Percentiles rank a stretch among this genome's conserved stretches.
Conservation (phyloP, 2,113 vertebrate genomes). For the Scomber scombrus region DNA sequence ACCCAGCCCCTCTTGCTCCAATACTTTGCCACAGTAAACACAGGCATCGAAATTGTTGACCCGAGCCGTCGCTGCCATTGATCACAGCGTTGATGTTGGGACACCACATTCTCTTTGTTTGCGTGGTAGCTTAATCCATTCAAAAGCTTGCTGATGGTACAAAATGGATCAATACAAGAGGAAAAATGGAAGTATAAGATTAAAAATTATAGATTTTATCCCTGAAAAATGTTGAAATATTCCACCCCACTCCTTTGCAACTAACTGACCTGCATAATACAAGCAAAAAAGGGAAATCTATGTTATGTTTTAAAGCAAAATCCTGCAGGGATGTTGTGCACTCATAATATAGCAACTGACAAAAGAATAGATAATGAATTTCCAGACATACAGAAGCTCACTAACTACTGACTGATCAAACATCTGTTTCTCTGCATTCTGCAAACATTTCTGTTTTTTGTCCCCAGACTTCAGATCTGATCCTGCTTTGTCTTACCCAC, state of each 20-base stretch:
- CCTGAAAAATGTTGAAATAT: slow-evolving; percentile 15
- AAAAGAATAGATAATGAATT: slow-evolving; percentile 41
- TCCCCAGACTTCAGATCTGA: slow-evolving; percentile 34
- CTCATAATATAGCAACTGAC: not conserved
- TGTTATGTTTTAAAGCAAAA: slow-evolving; percentile 3
- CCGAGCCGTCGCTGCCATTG: slow-evolving; percentile 67
- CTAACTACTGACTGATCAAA: slow-evolving; percentile 44
- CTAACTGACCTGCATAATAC: slow-evolving; percentile 10
- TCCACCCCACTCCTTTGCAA: not conserved
- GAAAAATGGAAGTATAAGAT: slow-evolving; percentile 61
- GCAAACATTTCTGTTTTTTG: slow-evolving; percentile 32
- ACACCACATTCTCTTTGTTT: slow-evolving; percentile 59
- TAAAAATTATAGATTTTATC: slow-evolving; percentile 59
- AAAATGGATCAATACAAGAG: slow-evolving; percentile 56
- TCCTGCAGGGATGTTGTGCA: not conserved
- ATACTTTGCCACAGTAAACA: slow-evolving; percentile 78
- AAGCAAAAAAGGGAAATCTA: not conserved
- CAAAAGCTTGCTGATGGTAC: slow-evolving; percentile 53
- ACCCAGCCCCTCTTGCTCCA: slow-evolving; percentile 50
- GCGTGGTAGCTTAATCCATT: slow-evolving; percentile 62
- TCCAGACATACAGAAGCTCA: slow-evolving; percentile 16
- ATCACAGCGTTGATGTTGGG: slow-evolving; percentile 69
- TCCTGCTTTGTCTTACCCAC: slow-evolving; percentile 44
- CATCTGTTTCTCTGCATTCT: slow-evolving; percentile 46
- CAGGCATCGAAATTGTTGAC: slow-evolving; percentile 72